Percentiles rank a stretch among this genome's conserved stretches.
These are phyloP conservation scores for Alfaro cultratus DNA, from an alignment of 2,797 vertebrate species.

Conservation along the genomic window DNA sequence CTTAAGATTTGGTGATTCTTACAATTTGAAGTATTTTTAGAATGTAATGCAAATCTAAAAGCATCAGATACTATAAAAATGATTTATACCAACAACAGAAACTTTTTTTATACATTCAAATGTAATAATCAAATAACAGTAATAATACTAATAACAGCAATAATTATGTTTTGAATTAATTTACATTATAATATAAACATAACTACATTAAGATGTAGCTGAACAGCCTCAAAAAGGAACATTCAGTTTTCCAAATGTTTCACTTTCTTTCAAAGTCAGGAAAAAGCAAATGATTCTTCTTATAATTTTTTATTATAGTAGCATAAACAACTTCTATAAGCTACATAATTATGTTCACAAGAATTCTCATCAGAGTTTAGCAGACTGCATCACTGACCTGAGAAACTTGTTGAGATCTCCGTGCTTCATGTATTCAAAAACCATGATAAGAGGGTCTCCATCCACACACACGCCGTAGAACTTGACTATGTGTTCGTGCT, in stretches of 20 bases:
- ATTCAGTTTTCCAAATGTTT: background rate
- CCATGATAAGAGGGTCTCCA: slow-evolving; percentile 97
- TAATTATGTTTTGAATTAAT: background rate
- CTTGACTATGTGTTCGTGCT: slow-evolving; percentile 97
- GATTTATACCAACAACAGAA: background rate
- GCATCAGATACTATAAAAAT: background rate
- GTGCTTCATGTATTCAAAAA: slow-evolving; percentile 99
- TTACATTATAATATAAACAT: background rate
- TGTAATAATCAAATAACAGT: background rate
- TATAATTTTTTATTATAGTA: background rate
- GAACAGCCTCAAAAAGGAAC: background rate
- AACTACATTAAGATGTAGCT: background rate
- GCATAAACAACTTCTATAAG: background rate
- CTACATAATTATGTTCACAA: background rate
- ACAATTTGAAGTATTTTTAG: background rate
- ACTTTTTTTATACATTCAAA: background rate
- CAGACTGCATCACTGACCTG: slow-evolving; percentile 78
- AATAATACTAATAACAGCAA: background rate
- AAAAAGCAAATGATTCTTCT: background rate
- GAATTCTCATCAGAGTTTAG: background rate
- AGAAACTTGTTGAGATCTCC: slow-evolving; percentile 98
- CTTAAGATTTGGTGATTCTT: background rate
- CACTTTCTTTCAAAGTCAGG: background rate
- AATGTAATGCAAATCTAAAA: background rate
- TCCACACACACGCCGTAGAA: slow-evolving; percentile 96